These are phyloP conservation scores for Notothenia rossii DNA, from an alignment of 2,113 vertebrate genomes.

Conservation along the genomic window DNA sequence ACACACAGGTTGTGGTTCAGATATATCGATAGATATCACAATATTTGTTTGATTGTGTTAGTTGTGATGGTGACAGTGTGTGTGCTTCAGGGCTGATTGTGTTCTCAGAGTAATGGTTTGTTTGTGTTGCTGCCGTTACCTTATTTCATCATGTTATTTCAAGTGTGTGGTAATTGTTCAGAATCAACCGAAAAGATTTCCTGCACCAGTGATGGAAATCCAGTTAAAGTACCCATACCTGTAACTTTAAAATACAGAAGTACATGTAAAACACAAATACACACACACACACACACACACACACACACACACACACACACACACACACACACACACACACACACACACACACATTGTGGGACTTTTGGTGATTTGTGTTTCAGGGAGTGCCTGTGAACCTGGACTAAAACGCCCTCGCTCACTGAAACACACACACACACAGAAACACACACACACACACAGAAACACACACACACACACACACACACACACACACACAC, in stretches of 20 bases:
- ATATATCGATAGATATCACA: too few relatives aligned
- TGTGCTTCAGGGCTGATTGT: not conserved
- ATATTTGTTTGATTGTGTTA: not conserved
- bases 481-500: too few relatives aligned
- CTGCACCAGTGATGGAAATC: not conserved
- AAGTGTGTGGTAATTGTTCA: too few relatives aligned
- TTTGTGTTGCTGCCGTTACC: not conserved
- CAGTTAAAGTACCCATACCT: not conserved
- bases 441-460: too few relatives aligned
- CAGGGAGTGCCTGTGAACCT: constrained; percentile 42
- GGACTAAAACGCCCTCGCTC: constrained; percentile 42
- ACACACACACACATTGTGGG: constrained; percentile 22
- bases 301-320: constrained; percentile 5
- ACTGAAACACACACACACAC: too few relatives aligned
- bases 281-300: constrained; percentile 13
- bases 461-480: too few relatives aligned
- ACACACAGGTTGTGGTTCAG: not conserved
- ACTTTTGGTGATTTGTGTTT: constrained; percentile 26
- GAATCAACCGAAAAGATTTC: not conserved
- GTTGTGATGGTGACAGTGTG: not conserved
- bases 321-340: constrained; percentile 16
- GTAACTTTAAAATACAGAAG: too few relatives aligned
- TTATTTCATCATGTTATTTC: too few relatives aligned
- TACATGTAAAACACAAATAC: not conserved
- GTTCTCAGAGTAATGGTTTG: not conserved